Evolutionary conservation across 2,797 vertebrate genomes (phyloP).

Genomic region (Pseudochirops corinnae): DNA sequence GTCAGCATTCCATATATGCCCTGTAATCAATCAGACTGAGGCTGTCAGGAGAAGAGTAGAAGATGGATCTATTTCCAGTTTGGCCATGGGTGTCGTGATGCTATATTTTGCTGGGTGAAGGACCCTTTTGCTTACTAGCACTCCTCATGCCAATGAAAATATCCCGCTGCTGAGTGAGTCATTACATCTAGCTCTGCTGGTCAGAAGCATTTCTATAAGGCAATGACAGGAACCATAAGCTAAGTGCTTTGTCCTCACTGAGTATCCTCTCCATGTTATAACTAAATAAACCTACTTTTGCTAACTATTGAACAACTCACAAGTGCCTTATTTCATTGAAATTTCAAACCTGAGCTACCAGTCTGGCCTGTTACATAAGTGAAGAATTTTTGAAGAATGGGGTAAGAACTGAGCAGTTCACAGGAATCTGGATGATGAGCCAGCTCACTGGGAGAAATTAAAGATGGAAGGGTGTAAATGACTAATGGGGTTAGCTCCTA

Average conservation of each 20-base stretch:
- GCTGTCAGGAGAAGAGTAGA: neutral
- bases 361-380: neutral
- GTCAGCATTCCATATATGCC: neutral
- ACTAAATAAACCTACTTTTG: neutral
- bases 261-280: neutral
- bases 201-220: neutral
- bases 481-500: neutral
- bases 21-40: neutral
- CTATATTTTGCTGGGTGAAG: neutral
- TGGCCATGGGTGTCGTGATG: neutral
- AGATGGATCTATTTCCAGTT: neutral
- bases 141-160: neutral
- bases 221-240: neutral
- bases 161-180: neutral
- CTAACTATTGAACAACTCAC: neutral
- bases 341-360: neutral
- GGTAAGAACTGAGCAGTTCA: neutral
- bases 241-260: neutral
- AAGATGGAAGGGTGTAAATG: neutral
- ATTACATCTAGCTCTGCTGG: neutral
- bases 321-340: neutral
- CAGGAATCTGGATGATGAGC: neutral
- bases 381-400: neutral
- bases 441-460: neutral
- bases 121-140: neutral